Percentiles rank a stretch among this genome's conserved stretches.
These are phyloP conservation scores for Cephus pygmeus DNA, from an alignment of 2,888 invertebrate genomes.

Conservation along the genomic window DNA sequence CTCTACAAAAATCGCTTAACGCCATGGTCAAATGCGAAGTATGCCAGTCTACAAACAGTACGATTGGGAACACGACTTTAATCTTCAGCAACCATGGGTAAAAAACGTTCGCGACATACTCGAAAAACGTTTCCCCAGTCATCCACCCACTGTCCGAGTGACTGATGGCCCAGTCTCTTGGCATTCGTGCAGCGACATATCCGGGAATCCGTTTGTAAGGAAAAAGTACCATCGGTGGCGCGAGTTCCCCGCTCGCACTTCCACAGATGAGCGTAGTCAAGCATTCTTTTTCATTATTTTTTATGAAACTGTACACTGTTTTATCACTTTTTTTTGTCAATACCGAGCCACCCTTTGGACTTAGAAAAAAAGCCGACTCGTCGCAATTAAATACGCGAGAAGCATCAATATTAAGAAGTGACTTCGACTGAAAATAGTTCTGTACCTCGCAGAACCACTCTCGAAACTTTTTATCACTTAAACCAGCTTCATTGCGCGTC, in stretches of 20 bases:
- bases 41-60: conserved; percentile 62
- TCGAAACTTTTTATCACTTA: conserved; percentile 29
- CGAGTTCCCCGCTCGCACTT: conserved; percentile 42
- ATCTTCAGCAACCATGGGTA: conserved; percentile 54
- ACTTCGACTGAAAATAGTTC: conserved; percentile 39
- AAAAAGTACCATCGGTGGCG: conserved; percentile 48
- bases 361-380: conserved; percentile 44
- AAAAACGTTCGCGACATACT: conserved; percentile 60
- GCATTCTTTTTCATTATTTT: conserved; percentile 40
- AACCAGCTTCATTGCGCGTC: not conserved
- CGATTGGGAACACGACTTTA: conserved; percentile 50
- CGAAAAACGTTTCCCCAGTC: conserved; percentile 59
- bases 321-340: conserved; percentile 37
- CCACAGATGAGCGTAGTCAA: conserved; percentile 42
- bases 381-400: conserved; percentile 44
- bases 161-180: conserved; percentile 57
- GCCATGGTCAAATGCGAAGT: conserved; percentile 56
- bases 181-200: conserved; percentile 39
- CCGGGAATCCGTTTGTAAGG: conserved; percentile 48
- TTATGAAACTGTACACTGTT: conserved; percentile 40
- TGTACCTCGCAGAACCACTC: conserved; percentile 48
- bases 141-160: conserved; percentile 64
- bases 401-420: conserved; percentile 30
- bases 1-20: conserved; percentile 56
- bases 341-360: conserved; percentile 41